Evolutionary conservation across 2,797 vertebrate genomes (phyloP), one percentile per base, ranked within the genome.

Genomic region (Dromococcyx pavoninus): DNA sequence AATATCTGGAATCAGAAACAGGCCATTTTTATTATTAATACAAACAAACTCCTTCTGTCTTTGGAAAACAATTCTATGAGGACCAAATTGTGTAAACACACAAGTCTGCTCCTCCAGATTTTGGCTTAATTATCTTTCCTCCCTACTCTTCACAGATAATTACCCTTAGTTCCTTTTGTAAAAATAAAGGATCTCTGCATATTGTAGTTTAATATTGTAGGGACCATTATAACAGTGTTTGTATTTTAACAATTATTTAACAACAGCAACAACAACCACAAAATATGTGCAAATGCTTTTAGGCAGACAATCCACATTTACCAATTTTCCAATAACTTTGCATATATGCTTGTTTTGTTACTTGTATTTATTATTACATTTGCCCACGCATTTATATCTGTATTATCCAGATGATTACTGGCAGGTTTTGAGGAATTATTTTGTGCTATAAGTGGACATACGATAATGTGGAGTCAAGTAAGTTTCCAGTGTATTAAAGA

Each of bases 91-190:
- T 76, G 85, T 74, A 95, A 96, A 95, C 56, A 95, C 19, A 76
- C 53, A 82, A 56, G 93, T 91, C 72, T 91, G 46, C 60, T 83
- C 22, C 64, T 94, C 71, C 58, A 86, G 88, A 74, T 89, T 94
- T 91, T 82, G 39, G 15, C 30, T 96, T 84, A 91, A 94, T 91
- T 95, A 76, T 57, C 41, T 94, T 96, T 91, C 41, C 39, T 33
- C 43, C 37, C 22, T 83, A 69, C 66, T 85, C 17, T 57, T 94
- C 83, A 60, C 66, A 90, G 65, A 88, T 88, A 94, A 96, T 96
- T 95, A 86, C 27, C 15, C 19, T 93, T 48, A 41, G 7, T 53
- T 83, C 13, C 44, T 53, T 60, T 92, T 23, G 74, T 32, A 32
- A 44, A 95, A 92, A 61, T 19, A 79, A 91, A 22, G 6, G 18